Percentiles rank a stretch among this genome's conserved stretches.
phyloP scores from a whole-genome alignment of 2,797 vertebrate genomes.

The Pristis pectinata region DNA sequence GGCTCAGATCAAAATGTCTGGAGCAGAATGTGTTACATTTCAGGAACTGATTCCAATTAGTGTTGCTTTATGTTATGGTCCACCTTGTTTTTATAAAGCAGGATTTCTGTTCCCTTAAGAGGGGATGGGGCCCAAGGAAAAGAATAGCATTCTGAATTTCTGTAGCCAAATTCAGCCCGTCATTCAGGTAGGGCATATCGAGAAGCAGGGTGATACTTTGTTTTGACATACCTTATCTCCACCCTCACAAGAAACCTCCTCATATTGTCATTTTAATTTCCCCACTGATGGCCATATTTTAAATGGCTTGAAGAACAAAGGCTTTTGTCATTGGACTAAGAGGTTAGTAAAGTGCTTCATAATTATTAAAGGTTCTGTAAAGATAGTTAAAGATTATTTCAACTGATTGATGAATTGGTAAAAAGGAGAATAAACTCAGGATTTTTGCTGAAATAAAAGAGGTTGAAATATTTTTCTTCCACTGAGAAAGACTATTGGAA shows the following conservation, averaged over 20 bases:
- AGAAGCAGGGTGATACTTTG: neutral
- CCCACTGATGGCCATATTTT: neutral
- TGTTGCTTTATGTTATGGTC: neutral
- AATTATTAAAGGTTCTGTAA: neutral
- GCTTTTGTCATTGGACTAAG: neutral
- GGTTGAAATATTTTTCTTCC: neutral
- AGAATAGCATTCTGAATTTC: neutral
- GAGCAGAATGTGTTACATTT: constrained; percentile 11
- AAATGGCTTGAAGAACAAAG: neutral
- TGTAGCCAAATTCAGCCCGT: neutral
- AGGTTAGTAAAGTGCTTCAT: neutral
- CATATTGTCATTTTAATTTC: neutral
- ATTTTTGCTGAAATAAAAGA: neutral
- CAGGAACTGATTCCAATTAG: neutral
- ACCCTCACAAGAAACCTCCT: neutral
- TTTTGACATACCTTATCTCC: neutral
- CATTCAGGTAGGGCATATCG: neutral
- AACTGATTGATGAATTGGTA: neutral
- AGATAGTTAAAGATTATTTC: neutral
- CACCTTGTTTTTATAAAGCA: neutral
- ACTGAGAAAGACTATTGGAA: neutral
- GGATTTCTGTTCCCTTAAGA: neutral
- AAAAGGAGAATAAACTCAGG: neutral
- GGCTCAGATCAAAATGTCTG: constrained; percentile 19
- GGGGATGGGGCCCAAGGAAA: neutral